phyloP scores from a whole-genome alignment of 2,888 invertebrate species.

The Diarsia mendica region DNA sequence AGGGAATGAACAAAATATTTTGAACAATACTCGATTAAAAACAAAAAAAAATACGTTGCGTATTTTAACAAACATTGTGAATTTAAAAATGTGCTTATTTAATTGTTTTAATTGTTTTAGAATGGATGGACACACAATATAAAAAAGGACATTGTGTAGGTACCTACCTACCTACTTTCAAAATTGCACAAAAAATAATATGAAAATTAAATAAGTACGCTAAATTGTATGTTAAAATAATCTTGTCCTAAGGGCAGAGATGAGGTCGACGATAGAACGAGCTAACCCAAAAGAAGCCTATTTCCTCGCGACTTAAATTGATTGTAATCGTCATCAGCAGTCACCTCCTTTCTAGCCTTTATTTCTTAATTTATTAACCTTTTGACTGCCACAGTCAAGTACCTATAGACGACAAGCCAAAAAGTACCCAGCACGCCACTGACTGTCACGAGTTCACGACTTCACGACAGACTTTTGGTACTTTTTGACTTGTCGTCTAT shows the following conservation, averaged over 20 bases:
- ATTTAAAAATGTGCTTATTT: background rate
- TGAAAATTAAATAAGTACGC: background rate
- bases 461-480: too few relatives aligned
- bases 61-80: background rate
- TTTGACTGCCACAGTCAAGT: too few relatives aligned
- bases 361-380: background rate
- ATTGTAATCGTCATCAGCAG: background rate
- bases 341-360: background rate
- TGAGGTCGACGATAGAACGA: too few relatives aligned
- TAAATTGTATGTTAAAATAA: background rate
- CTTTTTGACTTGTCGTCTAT: too few relatives aligned
- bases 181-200: constrained; percentile 29
- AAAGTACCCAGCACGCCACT: too few relatives aligned
- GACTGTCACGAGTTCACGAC: too few relatives aligned
- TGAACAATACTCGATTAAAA: background rate
- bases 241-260: too few relatives aligned
- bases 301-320: too few relatives aligned
- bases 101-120: background rate
- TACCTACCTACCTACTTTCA: too few relatives aligned
- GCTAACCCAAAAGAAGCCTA: too few relatives aligned
- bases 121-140: background rate
- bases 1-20: background rate
- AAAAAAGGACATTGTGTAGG: background rate
- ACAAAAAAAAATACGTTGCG: background rate
- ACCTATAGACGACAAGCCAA: too few relatives aligned